Evolutionary conservation across 2,113 vertebrate species (phyloP).

Genomic region (Harpagus bidentatus): DNA sequence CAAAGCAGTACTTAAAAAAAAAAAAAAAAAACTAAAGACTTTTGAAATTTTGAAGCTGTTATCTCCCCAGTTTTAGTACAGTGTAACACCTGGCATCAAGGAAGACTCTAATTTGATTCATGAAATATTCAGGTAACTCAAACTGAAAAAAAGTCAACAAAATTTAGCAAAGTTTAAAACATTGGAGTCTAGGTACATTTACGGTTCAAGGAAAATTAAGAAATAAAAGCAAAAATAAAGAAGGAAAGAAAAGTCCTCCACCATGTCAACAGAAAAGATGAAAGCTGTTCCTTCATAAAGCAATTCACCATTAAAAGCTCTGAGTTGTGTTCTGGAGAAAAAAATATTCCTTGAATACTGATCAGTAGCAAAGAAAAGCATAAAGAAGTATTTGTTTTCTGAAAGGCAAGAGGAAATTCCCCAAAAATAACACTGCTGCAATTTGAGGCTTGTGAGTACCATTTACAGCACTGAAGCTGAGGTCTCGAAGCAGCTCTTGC

Average conservation of each 20-base stretch:
- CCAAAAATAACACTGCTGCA: neutral
- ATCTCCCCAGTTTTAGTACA: neutral
- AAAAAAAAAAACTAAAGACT: neutral
- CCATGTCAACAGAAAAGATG: neutral
- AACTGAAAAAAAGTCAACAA: neutral
- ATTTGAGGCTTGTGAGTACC: neutral
- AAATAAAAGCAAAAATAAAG: neutral
- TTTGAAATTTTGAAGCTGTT: neutral
- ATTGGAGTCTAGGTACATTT: neutral
- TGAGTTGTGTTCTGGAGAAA: neutral
- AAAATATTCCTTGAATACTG: neutral
- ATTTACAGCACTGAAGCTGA: neutral
- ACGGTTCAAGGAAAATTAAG: neutral
- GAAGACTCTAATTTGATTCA: neutral
- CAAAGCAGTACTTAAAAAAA: neutral
- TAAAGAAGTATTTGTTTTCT: neutral
- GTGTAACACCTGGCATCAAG: neutral
- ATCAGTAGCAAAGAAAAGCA: neutral
- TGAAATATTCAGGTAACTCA: neutral
- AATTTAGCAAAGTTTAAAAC: neutral
- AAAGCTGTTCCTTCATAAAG: neutral
- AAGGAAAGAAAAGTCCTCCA: neutral
- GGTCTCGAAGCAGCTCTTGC: neutral
- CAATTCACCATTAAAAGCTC: neutral
- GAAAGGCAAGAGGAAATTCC: neutral